Percentiles rank a stretch among this genome's conserved stretches.
Evolutionary conservation across 2,888 invertebrate species (phyloP).

Genomic region (Tetragonisca angustula): DNA sequence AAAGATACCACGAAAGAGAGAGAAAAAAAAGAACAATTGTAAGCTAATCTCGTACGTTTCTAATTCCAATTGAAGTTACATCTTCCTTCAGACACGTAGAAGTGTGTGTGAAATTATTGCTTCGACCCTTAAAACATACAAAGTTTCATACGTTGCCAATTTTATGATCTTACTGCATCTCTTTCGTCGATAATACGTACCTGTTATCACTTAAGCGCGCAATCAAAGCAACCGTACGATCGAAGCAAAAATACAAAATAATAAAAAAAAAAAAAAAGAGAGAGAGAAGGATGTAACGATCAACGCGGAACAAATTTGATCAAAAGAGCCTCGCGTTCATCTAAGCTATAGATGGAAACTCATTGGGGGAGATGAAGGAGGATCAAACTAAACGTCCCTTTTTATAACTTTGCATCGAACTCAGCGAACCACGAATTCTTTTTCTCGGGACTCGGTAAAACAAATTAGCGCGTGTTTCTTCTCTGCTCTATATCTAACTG

Average conservation of each 20-base stretch:
- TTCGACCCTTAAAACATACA: no score
- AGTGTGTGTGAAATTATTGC: no score
- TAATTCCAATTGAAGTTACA: no score
- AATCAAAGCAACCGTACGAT: conserved; percentile 61
- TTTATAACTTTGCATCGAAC: conserved; percentile 37
- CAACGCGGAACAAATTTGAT: conserved; percentile 34
- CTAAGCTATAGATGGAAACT: conserved; percentile 30
- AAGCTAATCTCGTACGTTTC: no score
- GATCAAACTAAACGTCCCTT: conserved; percentile 53
- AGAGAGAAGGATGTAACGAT: conserved; percentile 25
- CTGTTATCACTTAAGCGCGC: conserved; percentile 62
- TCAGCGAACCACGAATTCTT: conserved; percentile 16
- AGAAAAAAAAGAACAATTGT: no score
- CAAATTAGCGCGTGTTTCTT: conserved; percentile 2
- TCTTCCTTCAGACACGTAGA: no score
- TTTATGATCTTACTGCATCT: not conserved
- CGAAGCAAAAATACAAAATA: conserved; percentile 13
- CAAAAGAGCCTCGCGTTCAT: conserved; percentile 54
- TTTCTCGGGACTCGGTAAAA: not conserved
- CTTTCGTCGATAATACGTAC: conserved; percentile 49
- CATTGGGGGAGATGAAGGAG: not conserved
- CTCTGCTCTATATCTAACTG: conserved; percentile 13
- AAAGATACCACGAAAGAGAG: no score
- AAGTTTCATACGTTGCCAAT: no score
- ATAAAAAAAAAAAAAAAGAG: not conserved